A percentile compares a stretch with the other conserved stretches of the same genome.
These are phyloP conservation scores for Eunapius fragilis DNA, from an alignment of 37 sponge, comb jelly and placozoan genomes.

Conservation along the genomic window DNA sequence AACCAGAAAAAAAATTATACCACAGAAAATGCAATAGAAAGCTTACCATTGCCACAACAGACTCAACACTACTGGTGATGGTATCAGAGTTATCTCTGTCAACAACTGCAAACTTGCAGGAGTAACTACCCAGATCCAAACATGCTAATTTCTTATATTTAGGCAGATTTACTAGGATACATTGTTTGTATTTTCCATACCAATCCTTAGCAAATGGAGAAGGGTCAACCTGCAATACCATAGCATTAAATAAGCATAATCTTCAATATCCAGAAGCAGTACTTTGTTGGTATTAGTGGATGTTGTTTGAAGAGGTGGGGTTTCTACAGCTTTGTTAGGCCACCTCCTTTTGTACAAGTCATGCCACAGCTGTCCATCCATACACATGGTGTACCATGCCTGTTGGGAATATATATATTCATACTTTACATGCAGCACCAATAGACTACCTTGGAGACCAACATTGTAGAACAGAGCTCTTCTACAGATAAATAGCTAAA, in stretches of 20 bases:
- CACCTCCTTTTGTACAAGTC: constrained; percentile 2
- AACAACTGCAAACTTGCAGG: no score
- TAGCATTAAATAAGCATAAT: no score
- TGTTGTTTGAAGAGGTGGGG: not conserved
- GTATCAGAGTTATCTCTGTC: not conserved
- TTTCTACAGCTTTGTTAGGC: constrained; percentile 4
- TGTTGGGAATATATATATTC: not conserved
- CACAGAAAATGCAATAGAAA: no score
- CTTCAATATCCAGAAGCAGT: no score
- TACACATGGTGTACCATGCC: constrained; percentile 26
- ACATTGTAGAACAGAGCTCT: constrained; percentile 1
- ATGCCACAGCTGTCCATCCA: constrained; percentile 39
- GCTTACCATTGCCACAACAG: constrained; percentile 31
- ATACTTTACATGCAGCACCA: not conserved
- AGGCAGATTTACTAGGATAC: not conserved
- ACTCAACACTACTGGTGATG: constrained; percentile 7
- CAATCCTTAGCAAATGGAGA: constrained; percentile 23
- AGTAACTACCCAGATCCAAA: no score
- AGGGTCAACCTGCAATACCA: not conserved
- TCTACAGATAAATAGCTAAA: constrained; percentile 27
- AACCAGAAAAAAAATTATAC: not conserved
- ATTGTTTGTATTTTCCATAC: constrained; percentile 39
- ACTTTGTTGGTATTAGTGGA: not conserved
- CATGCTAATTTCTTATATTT: no score
- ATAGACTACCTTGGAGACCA: not conserved